Conservation (phyloP, 2,888 invertebrate genomes). For the Drosophila bunnanda region DNA sequence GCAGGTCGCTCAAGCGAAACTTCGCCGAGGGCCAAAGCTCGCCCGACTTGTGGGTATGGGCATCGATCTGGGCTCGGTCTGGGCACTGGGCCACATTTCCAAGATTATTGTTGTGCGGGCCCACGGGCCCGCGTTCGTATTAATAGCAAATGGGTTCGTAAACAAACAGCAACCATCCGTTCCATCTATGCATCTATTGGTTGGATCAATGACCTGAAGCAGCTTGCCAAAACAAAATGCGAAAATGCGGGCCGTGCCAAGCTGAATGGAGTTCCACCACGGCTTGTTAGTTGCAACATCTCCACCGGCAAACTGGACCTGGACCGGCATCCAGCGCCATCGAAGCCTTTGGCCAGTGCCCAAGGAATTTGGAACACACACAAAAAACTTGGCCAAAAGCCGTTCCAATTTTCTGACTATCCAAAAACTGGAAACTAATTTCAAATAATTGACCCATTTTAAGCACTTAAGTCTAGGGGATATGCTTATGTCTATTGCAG, state of each 20-base stretch:
- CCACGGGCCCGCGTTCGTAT: slow-evolving; percentile 32
- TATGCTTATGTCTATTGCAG: no score
- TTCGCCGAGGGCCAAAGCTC: slow-evolving; percentile 56
- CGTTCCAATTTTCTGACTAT: not conserved
- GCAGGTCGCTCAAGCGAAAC: slow-evolving; percentile 51
- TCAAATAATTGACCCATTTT: not conserved
- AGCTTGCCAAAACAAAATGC: slow-evolving; percentile 41
- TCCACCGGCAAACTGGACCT: slow-evolving; percentile 17
- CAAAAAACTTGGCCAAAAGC: slow-evolving; percentile 10
- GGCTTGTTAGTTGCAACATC: slow-evolving; percentile 36
- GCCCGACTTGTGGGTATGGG: not conserved
- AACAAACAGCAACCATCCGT: slow-evolving; percentile 25
- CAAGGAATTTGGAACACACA: slow-evolving; percentile 10
- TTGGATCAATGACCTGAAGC: slow-evolving; percentile 67
- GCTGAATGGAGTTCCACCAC: slow-evolving; percentile 18
- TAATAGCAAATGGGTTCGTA: slow-evolving; percentile 14
- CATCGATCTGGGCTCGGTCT: not conserved
- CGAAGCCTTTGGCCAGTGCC: slow-evolving; percentile 1
- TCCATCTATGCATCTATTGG: not conserved
- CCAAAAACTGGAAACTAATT: no score
- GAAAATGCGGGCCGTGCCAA: slow-evolving; percentile 41
- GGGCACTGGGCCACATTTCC: slow-evolving; percentile 40
- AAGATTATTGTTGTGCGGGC: slow-evolving; percentile 47
- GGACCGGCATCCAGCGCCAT: slow-evolving; percentile 35
- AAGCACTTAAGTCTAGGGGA: not conserved